Evolutionary conservation across 2,888 invertebrate genomes (phyloP).

Genomic region (Drosophila emarginata): DNA sequence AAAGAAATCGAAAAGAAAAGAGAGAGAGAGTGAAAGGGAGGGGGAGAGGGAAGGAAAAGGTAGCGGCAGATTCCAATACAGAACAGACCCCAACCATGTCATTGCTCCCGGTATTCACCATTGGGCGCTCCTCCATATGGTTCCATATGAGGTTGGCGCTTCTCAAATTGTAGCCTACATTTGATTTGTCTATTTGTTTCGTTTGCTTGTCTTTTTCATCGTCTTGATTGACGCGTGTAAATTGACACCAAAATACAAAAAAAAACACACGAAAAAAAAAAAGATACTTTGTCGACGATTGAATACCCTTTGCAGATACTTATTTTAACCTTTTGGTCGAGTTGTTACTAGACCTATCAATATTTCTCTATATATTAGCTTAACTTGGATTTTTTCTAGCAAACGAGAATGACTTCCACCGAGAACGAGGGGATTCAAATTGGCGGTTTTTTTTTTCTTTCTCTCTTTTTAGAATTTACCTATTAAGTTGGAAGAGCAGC

Average conservation of each 20-base stretch:
- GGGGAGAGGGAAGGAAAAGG: background rate
- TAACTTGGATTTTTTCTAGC: no score
- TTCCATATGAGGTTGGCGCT: constrained; percentile 44
- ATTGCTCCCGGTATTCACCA: constrained; percentile 58
- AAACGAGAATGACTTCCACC: no score
- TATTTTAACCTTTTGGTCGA: no score
- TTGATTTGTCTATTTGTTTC: constrained; percentile 43
- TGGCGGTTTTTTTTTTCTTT: background rate
- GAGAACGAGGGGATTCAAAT: no score
- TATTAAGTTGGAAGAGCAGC: constrained; percentile 53
- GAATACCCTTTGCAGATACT: no score
- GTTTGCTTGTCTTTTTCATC: constrained; percentile 6
- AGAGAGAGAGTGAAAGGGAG: background rate
- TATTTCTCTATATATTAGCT: no score
- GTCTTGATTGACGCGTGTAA: constrained; percentile 61
- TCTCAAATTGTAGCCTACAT: constrained; percentile 63
- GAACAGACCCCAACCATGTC: constrained; percentile 52
- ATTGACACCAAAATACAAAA: constrained; percentile 56
- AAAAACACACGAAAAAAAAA: background rate
- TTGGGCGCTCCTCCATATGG: constrained; percentile 3
- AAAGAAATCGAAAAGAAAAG: background rate
- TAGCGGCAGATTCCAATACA: constrained; percentile 9
- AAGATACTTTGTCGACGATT: no score
- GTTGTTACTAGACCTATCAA: no score
- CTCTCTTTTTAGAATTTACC: constrained; percentile 68